Conservation (phyloP, 2,113 vertebrate genomes). For the Pachypanchax playfairii region DNA sequence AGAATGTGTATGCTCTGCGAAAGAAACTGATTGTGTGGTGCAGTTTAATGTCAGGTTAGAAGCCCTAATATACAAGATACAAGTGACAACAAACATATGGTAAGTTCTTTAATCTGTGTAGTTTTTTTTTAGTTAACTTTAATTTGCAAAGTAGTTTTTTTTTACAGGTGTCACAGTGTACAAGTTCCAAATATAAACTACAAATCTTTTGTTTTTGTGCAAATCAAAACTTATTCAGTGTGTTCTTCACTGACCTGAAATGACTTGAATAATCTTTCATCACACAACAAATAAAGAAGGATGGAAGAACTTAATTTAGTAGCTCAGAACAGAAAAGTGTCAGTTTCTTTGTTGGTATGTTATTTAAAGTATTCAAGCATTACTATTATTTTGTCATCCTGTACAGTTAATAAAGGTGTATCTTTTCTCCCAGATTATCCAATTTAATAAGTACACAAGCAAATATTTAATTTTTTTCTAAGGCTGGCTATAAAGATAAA, state of each 20-base stretch:
- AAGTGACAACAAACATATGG: neutral
- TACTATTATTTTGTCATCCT: constrained; percentile 10
- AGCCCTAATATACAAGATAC: no score
- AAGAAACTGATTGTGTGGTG: no score
- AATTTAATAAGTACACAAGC: neutral
- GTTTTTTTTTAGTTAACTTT: constrained; percentile 2
- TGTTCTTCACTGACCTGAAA: no score
- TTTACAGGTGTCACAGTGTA: constrained; percentile 9
- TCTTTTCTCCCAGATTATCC: neutral
- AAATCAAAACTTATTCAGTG: no score
- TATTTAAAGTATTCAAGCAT: constrained; percentile 25
- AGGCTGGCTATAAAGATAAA: neutral
- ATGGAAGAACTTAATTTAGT: neutral
- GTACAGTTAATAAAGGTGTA: constrained; percentile 1
- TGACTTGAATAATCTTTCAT: neutral
- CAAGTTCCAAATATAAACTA: constrained; percentile 15
- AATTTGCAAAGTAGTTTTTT: constrained; percentile 2
- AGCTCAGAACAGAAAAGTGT: neutral
- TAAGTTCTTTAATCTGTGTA: constrained; percentile 20
- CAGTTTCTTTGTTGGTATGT: neutral
- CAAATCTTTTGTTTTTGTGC: neutral
- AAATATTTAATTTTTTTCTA: no score
- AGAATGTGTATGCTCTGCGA: no score
- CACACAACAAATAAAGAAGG: neutral
- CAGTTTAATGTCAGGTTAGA: no score